These are phyloP conservation scores for Rhadinocentrus ornatus DNA, from an alignment of 2,797 vertebrate genomes.

Conservation along the genomic window DNA sequence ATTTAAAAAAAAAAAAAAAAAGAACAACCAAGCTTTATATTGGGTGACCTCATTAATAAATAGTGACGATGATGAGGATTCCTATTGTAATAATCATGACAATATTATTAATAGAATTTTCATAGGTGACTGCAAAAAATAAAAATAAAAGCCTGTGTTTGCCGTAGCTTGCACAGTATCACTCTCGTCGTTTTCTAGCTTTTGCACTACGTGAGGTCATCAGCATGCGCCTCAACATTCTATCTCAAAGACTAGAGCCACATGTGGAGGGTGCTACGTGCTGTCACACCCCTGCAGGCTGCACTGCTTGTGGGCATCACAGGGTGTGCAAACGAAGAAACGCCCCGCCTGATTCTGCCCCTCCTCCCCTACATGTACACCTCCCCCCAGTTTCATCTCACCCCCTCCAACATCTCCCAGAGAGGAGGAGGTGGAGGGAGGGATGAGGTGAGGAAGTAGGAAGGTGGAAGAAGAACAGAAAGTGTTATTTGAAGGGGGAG, in stretches of 20 bases:
- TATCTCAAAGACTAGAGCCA: conserved; percentile 48
- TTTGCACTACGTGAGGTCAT: conserved; percentile 70
- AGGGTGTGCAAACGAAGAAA: conserved; percentile 57
- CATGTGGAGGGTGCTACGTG: conserved; percentile 11
- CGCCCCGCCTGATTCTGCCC: conserved; percentile 21
- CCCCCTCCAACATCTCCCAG: conserved; percentile 34
- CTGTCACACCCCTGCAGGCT: conserved; percentile 40
- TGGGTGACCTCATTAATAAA: conserved; percentile 85
- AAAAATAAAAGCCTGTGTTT: conserved; percentile 55
- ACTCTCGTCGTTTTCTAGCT: conserved; percentile 53
- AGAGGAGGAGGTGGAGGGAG: conserved; percentile 15
- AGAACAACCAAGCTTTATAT: conserved; percentile 75
- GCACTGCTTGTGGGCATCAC: conserved; percentile 61
- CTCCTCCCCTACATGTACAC: conserved; percentile 10
- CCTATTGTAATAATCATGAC: conserved; percentile 71
- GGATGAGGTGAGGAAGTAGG: conserved; percentile 51
- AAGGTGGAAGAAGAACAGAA: conserved; percentile 46
- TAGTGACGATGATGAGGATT: conserved; percentile 81
- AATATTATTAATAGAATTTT: conserved; percentile 69
- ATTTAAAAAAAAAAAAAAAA: conserved; percentile 63
- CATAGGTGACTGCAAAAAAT: conserved; percentile 74
- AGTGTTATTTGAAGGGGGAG: conserved; percentile 26
- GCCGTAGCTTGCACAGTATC: conserved; percentile 70
- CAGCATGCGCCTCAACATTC: conserved; percentile 60
- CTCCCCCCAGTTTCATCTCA: conserved; percentile 22